phyloP scores from a whole-genome alignment of 2,888 invertebrate genomes.

The Caenorhabditis becei region DNA sequence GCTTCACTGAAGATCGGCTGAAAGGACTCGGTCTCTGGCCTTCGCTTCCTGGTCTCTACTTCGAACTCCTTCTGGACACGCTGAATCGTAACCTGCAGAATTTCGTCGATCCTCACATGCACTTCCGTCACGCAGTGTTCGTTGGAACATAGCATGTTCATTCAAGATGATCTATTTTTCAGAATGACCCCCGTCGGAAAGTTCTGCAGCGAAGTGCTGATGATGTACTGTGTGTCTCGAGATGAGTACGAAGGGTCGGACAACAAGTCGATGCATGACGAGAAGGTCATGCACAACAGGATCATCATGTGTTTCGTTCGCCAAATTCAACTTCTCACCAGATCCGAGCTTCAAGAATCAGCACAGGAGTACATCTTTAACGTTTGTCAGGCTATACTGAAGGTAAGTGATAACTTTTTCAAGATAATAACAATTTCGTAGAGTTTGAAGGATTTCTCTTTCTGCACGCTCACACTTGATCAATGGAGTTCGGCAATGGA shows the following conservation, averaged over 20 bases:
- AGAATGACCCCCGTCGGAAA: constrained; percentile 43
- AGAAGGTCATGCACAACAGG: constrained; percentile 32
- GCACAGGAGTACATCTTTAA: constrained; percentile 34
- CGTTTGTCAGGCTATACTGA: constrained; percentile 28
- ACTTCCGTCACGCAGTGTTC: constrained; percentile 38
- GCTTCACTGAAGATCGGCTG: constrained; percentile 42
- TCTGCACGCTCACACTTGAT: constrained; percentile 3
- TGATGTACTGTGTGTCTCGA: constrained; percentile 37
- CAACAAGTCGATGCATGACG: constrained; percentile 26
- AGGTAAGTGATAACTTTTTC: constrained; percentile 17
- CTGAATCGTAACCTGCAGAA: constrained; percentile 30
- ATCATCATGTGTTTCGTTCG: constrained; percentile 31
- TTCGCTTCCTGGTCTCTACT: constrained; percentile 39
- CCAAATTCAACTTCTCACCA: constrained; percentile 36
- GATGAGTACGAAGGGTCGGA: constrained; percentile 32
- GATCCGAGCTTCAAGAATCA: constrained; percentile 16
- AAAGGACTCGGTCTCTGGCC: constrained; percentile 46
- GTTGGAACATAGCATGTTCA: neutral
- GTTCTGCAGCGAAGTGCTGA: constrained; percentile 21
- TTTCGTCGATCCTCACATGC: constrained; percentile 29
- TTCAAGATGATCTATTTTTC: neutral
- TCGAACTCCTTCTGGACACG: constrained; percentile 41
- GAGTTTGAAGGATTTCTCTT: constrained; percentile 4
- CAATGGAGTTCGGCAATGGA: constrained; percentile 39
- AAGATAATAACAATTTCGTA: constrained; percentile 4